phyloP scores from a whole-genome alignment of 2,113 vertebrate species.

The Meles meles region DNA sequence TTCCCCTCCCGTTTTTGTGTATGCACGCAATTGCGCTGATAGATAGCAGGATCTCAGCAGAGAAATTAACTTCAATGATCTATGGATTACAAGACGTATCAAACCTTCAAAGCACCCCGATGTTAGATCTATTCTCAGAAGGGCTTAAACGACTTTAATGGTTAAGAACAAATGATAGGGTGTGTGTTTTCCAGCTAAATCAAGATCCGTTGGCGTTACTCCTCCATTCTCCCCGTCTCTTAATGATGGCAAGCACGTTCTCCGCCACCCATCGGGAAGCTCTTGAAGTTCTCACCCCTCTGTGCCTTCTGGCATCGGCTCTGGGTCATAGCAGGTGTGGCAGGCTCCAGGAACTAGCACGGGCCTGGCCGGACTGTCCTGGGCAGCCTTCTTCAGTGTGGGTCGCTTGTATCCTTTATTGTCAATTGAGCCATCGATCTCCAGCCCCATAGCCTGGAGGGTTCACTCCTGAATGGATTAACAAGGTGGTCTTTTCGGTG shows the following conservation, averaged over 20 bases:
- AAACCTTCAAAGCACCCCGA: slow-evolving; percentile 79
- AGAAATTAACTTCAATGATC: slow-evolving; percentile 86
- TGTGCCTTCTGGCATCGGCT: background rate
- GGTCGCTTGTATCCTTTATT: background rate
- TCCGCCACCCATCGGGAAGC: slow-evolving; percentile 5
- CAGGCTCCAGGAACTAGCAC: background rate
- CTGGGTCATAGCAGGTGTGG: background rate
- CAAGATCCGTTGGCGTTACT: slow-evolving; percentile 71
- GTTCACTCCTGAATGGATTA: background rate
- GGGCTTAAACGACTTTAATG: slow-evolving; percentile 79
- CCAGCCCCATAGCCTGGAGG: background rate
- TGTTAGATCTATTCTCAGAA: slow-evolving; percentile 81
- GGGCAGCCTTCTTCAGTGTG: background rate
- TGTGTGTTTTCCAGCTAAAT: slow-evolving; percentile 73
- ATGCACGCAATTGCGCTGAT: slow-evolving; percentile 69
- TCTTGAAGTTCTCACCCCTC: background rate
- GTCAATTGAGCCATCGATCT: slow-evolving; percentile 48
- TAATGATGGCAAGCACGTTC: slow-evolving; percentile 49
- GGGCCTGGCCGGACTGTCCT: background rate
- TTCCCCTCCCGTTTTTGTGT: slow-evolving; percentile 55
- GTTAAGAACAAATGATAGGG: slow-evolving; percentile 80
- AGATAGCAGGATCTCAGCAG: slow-evolving; percentile 80
- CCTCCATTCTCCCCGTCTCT: slow-evolving; percentile 66
- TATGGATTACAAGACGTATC: slow-evolving; percentile 83
- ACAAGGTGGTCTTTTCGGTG: background rate